Conservation (phyloP, 2,888 invertebrate genomes). For the Campaea margaritaria region DNA sequence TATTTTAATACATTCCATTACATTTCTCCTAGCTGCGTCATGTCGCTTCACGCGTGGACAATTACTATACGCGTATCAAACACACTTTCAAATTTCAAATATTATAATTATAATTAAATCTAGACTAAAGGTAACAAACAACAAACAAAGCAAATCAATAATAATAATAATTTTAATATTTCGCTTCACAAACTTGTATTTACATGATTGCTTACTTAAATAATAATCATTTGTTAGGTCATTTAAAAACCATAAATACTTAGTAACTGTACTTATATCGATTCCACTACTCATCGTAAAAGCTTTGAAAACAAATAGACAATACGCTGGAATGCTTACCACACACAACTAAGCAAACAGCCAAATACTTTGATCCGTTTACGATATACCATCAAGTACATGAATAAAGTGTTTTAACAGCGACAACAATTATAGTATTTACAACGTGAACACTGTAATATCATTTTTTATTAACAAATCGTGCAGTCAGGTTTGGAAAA, state of each 20-base stretch:
- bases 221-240: slow-evolving; percentile 62
- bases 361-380: slow-evolving; percentile 42
- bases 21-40: no score
- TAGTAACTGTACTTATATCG: slow-evolving; percentile 74
- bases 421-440: slow-evolving; percentile 70
- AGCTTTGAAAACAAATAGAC: slow-evolving; percentile 57
- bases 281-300: slow-evolving; percentile 59
- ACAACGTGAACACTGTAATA: slow-evolving; percentile 78
- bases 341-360: slow-evolving; percentile 59
- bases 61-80: no score
- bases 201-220: slow-evolving; percentile 81
- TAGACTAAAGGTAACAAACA: no score
- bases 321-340: slow-evolving; percentile 77
- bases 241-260: slow-evolving; percentile 73
- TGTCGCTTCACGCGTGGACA: no score
- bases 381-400: slow-evolving; percentile 40
- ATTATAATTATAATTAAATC: no score
- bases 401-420: slow-evolving; percentile 50
- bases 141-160: slow-evolving; percentile 59
- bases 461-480: slow-evolving; percentile 53
- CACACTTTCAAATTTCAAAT: no score
- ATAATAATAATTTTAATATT: slow-evolving; percentile 77
- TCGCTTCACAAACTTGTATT: slow-evolving; percentile 82
- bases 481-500: slow-evolving; percentile 61
- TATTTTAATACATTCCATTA: no score